Evolutionary conservation across 2,113 vertebrate species (phyloP), one percentile per base, ranked within the genome.

Genomic region (Craseonycteris thonglongyai): DNA sequence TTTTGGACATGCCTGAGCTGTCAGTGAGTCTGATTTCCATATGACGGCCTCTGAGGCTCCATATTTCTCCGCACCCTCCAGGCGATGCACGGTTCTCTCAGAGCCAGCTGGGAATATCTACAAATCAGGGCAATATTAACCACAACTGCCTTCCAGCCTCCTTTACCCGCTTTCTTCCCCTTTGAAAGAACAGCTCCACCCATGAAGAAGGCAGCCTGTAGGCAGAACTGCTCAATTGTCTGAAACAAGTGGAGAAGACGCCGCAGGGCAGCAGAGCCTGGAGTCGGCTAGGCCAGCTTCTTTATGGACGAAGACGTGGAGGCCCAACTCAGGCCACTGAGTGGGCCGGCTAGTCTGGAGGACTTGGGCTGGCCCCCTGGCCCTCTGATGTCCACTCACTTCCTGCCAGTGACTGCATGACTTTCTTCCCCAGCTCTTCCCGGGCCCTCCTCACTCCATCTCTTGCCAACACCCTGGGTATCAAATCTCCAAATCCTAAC

Each of bases 1-100:
- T 22, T 65, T 8, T 9, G 92, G 96, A 74, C 58, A 47, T 13
- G 86, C 59, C 72, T n/a, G 74, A 71, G 90, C 92, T 40, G 51
- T 56, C 92, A 65, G 69, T 1, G 68, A 86, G 65, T 18, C 68
- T 1, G 2, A 49, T 81, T 81, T 96, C 90, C 84, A 51, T 26
- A 30, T 2, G 38, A 72, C 0, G 49, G 61, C 61, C 30, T 63
- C 74, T 2, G 35, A n/a, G 69, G 80, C 65, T 87, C 65, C 58
- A 28, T 6, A 4, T 42, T 76, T 38, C 56, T 38, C 84, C 2
- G 19, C 9, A 45, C 22, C 93, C 81, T 75, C 66, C 10, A 33
- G 90, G 69, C 69, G 65, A 65, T 24, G 51, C 2, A 1, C 3
- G 10, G 33, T 3, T 33, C 51, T 68, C 80, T 47, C 12, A 54